Evolutionary conservation across 2,888 invertebrate genomes (phyloP).

Genomic region (Amiota mariae): DNA sequence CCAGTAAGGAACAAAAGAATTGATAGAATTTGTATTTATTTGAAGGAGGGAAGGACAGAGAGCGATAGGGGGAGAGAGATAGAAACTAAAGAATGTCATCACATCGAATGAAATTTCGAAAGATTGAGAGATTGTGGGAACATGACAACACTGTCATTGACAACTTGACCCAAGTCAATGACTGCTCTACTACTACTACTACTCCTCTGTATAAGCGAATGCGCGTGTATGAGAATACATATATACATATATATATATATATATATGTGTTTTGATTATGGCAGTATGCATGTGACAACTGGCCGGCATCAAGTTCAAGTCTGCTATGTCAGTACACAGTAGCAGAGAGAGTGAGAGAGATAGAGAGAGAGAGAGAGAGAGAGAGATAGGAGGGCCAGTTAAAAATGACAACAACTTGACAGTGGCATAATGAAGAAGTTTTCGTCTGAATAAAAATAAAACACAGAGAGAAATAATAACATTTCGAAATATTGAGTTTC

Average conservation of each 20-base stretch:
- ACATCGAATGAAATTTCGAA: neutral
- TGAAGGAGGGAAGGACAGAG: neutral
- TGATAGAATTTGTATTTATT: neutral
- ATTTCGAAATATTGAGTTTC: constrained; percentile 25
- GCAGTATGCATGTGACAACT: constrained; percentile 3
- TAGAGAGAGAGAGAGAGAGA: no score
- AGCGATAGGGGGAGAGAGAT: neutral
- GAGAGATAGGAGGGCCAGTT: no score
- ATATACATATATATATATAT: neutral
- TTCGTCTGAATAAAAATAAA: neutral
- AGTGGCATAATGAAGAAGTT: neutral
- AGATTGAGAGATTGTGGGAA: constrained; percentile 7
- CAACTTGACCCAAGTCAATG: constrained; percentile 58
- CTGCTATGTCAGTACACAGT: constrained; percentile 30
- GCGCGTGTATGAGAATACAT: neutral
- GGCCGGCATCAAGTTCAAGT: constrained; percentile 40
- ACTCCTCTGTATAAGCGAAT: constrained; percentile 20
- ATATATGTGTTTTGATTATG: neutral
- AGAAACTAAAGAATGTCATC: no score
- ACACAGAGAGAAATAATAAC: neutral
- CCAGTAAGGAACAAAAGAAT: neutral
- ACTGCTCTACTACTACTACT: constrained; percentile 31
- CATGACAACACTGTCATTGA: constrained; percentile 61
- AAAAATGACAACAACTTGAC: neutral
- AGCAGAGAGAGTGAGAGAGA: no score